These are phyloP conservation scores for Heteractis magnifica DNA, from an alignment of 92 coral and sea anemone species.

Conservation along the genomic window DNA sequence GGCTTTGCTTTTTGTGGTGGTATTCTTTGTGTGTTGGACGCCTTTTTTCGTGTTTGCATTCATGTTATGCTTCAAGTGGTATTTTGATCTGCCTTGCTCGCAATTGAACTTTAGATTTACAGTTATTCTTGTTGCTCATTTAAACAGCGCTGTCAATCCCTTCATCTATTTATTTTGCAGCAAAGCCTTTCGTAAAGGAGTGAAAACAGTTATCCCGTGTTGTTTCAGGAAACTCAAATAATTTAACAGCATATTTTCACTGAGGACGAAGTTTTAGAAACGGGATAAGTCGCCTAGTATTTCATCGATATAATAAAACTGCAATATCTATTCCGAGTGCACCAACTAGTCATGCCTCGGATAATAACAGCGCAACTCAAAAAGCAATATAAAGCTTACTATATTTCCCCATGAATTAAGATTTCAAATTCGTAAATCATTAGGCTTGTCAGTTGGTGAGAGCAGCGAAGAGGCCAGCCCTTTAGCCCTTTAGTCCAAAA, in stretches of 20 bases:
- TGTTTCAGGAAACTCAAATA: not conserved
- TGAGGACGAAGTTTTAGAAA: no score
- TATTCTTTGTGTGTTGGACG: slow-evolving; percentile 39
- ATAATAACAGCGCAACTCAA: not conserved
- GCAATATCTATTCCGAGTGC: not conserved
- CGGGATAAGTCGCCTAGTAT: no score
- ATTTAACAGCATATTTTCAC: not conserved
- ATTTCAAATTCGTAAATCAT: not conserved
- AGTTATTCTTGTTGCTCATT: slow-evolving; percentile 33
- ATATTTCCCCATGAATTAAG: not conserved
- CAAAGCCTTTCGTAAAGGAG: slow-evolving; percentile 38
- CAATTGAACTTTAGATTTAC: slow-evolving; percentile 40
- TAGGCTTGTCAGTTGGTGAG: not conserved
- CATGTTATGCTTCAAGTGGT: slow-evolving; percentile 36
- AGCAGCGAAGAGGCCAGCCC: not conserved
- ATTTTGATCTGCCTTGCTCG: slow-evolving; percentile 32
- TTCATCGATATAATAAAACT: no score
- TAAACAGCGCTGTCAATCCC: slow-evolving; percentile 43
- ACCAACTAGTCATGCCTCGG: not conserved
- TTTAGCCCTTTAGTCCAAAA: no score
- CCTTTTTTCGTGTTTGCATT: slow-evolving; percentile 40
- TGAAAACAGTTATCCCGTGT: slow-evolving; percentile 6
- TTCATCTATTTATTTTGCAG: slow-evolving; percentile 41
- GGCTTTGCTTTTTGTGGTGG: slow-evolving; percentile 38
- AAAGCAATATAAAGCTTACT: not conserved